Conservation (phyloP, 2,888 invertebrate genomes). For the Serripes groenlandicus region DNA sequence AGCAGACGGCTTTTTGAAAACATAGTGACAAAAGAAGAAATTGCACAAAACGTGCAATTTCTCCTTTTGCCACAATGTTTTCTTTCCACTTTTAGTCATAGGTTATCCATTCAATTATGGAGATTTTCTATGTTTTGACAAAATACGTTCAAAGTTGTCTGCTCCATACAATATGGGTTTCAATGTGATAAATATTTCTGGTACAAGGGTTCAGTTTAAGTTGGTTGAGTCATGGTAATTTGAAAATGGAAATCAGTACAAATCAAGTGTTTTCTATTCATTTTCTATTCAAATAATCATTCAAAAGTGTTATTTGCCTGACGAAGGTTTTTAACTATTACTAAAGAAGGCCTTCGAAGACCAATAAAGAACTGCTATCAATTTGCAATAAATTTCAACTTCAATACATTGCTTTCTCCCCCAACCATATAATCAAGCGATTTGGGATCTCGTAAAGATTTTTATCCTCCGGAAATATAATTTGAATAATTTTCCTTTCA, state of each 20-base stretch:
- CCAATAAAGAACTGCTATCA: constrained; percentile 18
- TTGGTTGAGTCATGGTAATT: too few species aligned
- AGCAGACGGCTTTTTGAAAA: too few species aligned
- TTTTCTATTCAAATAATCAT: constrained; percentile 3
- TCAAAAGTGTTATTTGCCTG: not conserved
- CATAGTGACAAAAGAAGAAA: too few species aligned
- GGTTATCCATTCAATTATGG: too few species aligned
- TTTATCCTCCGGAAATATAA: constrained; percentile 25
- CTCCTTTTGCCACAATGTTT: too few species aligned
- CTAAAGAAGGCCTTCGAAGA: constrained; percentile 10
- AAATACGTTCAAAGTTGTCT: not conserved
- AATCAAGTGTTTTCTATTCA: too few species aligned
- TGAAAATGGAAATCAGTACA: too few species aligned
- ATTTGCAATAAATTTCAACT: constrained; percentile 23
- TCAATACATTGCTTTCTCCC: constrained; percentile 6
- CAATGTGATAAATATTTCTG: too few species aligned
- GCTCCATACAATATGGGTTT: not conserved
- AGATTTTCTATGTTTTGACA: not conserved
- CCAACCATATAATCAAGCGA: constrained; percentile 23
- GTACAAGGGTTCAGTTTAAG: too few species aligned
- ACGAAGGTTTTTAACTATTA: constrained; percentile 76
- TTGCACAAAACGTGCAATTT: too few species aligned
- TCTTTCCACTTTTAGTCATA: too few species aligned
- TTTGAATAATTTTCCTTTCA: constrained; percentile 29
- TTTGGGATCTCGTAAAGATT: constrained; percentile 20